These are phyloP conservation scores for Fratercula arctica DNA, from an alignment of 2,797 vertebrate species.

Conservation along the genomic window DNA sequence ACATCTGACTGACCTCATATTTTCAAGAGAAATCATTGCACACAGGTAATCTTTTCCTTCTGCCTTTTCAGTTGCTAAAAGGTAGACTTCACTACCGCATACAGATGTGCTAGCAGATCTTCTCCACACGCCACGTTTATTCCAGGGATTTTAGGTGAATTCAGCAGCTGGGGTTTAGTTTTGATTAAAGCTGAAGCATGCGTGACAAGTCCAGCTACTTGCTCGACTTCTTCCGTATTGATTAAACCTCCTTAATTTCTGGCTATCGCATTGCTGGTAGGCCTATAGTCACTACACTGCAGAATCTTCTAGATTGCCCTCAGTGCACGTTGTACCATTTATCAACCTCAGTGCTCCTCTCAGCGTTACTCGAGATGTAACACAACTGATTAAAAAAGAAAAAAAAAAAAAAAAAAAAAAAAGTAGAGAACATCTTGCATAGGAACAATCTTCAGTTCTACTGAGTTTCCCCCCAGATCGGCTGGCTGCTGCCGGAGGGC, in stretches of 20 bases:
- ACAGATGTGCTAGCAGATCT: neutral
- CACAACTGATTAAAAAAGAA: neutral
- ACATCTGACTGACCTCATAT: neutral
- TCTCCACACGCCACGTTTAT: neutral
- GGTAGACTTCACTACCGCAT: neutral
- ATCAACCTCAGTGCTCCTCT: neutral
- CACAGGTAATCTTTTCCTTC: neutral
- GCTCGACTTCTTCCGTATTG: neutral
- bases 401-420: neutral
- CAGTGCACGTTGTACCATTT: accelerated
- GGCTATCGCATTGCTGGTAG: neutral
- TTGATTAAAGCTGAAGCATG: neutral
- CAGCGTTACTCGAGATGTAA: neutral
- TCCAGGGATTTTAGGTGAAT: neutral
- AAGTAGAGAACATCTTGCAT: neutral
- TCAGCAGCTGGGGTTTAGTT: neutral
- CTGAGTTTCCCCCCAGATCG: neutral
- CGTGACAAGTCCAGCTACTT: neutral
- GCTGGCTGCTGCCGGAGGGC: neutral
- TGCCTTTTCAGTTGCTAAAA: neutral
- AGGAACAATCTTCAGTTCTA: neutral
- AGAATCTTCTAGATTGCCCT: neutral
- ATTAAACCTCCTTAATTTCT: neutral
- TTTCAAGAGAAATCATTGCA: neutral
- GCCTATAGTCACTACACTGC: neutral